These are phyloP conservation scores for Spatulosminthurus flaviceps DNA, from an alignment of 2,888 invertebrate genomes.

Conservation along the genomic window DNA sequence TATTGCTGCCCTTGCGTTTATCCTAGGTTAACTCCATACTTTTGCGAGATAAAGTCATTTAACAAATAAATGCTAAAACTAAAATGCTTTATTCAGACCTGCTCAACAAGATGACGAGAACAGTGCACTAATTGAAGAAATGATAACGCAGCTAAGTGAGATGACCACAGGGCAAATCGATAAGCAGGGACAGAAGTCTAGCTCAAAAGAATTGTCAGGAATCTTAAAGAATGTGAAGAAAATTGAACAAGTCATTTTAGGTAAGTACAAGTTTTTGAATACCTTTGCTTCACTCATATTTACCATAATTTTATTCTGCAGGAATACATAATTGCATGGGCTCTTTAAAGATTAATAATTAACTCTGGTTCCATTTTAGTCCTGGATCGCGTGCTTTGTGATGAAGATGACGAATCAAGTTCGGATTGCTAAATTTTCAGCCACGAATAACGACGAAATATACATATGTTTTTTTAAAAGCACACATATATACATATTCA, in stretches of 20 bases:
- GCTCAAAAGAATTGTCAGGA: constrained; percentile 68
- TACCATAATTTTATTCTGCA: too few relatives aligned
- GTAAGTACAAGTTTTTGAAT: constrained; percentile 64
- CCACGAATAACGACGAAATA: not conserved
- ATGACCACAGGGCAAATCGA: constrained; percentile 61
- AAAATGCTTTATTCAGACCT: constrained; percentile 63
- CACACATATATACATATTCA: not conserved
- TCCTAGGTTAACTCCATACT: too few relatives aligned
- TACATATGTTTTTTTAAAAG: not conserved
- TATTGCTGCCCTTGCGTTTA: too few relatives aligned
- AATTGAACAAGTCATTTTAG: constrained; percentile 69
- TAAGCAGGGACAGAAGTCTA: constrained; percentile 60
- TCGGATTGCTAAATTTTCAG: constrained; percentile 18
- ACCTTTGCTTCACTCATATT: not conserved
- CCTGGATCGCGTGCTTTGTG: constrained; percentile 65
- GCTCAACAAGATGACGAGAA: constrained; percentile 65
- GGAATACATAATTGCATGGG: too few relatives aligned
- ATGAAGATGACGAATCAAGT: constrained; percentile 63
- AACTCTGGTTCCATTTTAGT: constrained; percentile 58
- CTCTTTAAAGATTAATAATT: not conserved
- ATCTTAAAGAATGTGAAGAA: constrained; percentile 69
- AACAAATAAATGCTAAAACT: constrained; percentile 30
- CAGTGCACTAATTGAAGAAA: constrained; percentile 64
- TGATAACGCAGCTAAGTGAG: constrained; percentile 64
- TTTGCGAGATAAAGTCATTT: too few relatives aligned